Percentiles rank a stretch among this genome's conserved stretches.
phyloP scores from a whole-genome alignment of 2,888 invertebrate genomes.

The Cataglyphis livida region DNA sequence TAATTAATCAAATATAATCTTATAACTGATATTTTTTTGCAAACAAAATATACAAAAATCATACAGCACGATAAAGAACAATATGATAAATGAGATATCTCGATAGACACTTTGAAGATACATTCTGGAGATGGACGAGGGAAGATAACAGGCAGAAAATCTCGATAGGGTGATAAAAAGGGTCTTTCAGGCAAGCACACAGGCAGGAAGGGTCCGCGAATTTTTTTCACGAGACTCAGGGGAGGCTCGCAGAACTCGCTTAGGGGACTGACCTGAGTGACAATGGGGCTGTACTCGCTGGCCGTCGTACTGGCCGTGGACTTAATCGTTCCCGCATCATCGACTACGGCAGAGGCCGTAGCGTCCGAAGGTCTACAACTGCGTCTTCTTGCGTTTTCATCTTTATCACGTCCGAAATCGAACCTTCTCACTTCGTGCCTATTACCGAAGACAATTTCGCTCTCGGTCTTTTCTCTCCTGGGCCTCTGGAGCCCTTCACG shows the following conservation, averaged over 20 bases:
- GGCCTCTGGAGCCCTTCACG: slow-evolving; percentile 87
- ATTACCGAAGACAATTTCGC: slow-evolving; percentile 92
- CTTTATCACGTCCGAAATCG: slow-evolving; percentile 83
- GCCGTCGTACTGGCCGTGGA: slow-evolving; percentile 84
- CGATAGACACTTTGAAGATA: slow-evolving; percentile 62
- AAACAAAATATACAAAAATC: not conserved
- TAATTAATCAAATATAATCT: not conserved
- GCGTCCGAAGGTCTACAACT: slow-evolving; percentile 85
- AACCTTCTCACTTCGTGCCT: slow-evolving; percentile 86
- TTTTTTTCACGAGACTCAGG: slow-evolving; percentile 1
- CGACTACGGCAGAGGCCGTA: slow-evolving; percentile 74
- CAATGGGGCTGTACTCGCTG: slow-evolving; percentile 84
- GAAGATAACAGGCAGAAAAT: slow-evolving; percentile 57
- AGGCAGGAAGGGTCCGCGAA: slow-evolving; percentile 66
- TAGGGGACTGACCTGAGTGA: slow-evolving; percentile 83
- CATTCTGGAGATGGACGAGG: slow-evolving; percentile 31
- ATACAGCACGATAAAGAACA: not conserved
- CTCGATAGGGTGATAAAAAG: slow-evolving; percentile 45
- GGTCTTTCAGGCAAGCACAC: slow-evolving; percentile 75
- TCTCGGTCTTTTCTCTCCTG: slow-evolving; percentile 95
- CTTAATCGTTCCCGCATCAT: slow-evolving; percentile 82
- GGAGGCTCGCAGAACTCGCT: slow-evolving; percentile 58
- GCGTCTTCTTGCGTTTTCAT: slow-evolving; percentile 83
- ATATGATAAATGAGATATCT: slow-evolving; percentile 40
- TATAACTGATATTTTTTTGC: not conserved